phyloP scores from a whole-genome alignment of 2,888 invertebrate genomes.

The Crematogaster levior region DNA sequence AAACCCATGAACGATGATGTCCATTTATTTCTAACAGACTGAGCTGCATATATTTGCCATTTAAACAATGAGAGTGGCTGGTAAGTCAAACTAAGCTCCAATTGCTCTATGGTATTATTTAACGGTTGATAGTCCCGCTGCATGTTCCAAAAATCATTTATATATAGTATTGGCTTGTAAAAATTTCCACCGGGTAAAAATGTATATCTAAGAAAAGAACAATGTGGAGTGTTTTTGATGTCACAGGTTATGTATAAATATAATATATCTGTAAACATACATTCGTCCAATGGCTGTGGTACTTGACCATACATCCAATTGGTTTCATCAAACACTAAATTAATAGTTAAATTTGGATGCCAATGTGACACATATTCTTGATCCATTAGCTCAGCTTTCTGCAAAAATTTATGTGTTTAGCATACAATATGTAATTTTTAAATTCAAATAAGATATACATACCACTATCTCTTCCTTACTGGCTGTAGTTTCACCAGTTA shows the following conservation, averaged over 20 bases:
- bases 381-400: constrained; percentile 91
- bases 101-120: constrained; percentile 92
- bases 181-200: constrained; percentile 94
- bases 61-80: constrained; percentile 98
- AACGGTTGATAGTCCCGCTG: constrained; percentile 97
- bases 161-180: constrained; percentile 97
- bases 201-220: constrained; percentile 88
- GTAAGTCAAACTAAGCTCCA: constrained; percentile 91
- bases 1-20: constrained; percentile 84
- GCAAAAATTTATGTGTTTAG: constrained; percentile 78
- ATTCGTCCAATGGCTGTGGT: constrained; percentile 97
- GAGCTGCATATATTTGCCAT: constrained; percentile 99
- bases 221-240: background rate
- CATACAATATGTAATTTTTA: background rate
- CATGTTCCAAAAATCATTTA: constrained; percentile 99
- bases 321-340: constrained; percentile 97
- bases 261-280: constrained; percentile 81
- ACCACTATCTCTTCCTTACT: constrained; percentile 91
- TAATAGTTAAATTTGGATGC: constrained; percentile 99
- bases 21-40: constrained; percentile 96
- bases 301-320: constrained; percentile 97
- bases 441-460: constrained; percentile 53
- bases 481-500: constrained; percentile 96
- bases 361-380: constrained; percentile 98
- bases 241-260: background rate